Evolutionary conservation across 2,888 invertebrate species (phyloP), one percentile per base, ranked within the genome.

Genomic region (Glyphotaelius pellucidus): DNA sequence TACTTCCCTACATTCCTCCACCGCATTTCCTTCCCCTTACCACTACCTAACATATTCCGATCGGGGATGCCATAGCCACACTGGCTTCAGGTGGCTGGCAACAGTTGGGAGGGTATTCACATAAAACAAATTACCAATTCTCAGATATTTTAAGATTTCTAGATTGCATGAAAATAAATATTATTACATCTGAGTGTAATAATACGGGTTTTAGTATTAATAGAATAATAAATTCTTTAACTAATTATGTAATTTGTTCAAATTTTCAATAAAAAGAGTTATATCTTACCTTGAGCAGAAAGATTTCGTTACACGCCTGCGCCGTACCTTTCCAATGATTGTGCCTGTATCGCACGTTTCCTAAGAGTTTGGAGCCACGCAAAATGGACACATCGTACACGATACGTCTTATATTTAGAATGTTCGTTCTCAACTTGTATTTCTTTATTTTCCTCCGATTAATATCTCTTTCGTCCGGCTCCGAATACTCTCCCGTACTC

Each of bases 301-400:
- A 98, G 94, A 97, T 96, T 95, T 98, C 98, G 95, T 98, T 98
- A 96, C 98, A 99, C 94, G 98, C 97, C 95, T 98, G 98, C 91
- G 98, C 98, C 83, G 98, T 97, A 93, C 98, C 97, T 94, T 98
- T 98, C 97, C 98, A 98, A 95, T 98, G 98, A 94, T 98, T 97
- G 95, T 98, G 98, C 87, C 97, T 96, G 95, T 97, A 97, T 93
- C 97, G 96, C 88, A 97, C 96, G 94, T 97, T 97, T 87, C 97
- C 97, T 94, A 97, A 95, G 94, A 97, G 96, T 93, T 97, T 96
- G 11, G 97, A 97, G 42, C 97, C 97, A 90, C 96, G 96, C 93
- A 97, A 95, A 94, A 97, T 97, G n/a, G 97, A 97, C 79, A 97
- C 97, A 94, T 97, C 97, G 94, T 96, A 96, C 67, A 97, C 97